Conservation (phyloP, 2,113 vertebrate genomes). For the Ciconia boyciana region DNA sequence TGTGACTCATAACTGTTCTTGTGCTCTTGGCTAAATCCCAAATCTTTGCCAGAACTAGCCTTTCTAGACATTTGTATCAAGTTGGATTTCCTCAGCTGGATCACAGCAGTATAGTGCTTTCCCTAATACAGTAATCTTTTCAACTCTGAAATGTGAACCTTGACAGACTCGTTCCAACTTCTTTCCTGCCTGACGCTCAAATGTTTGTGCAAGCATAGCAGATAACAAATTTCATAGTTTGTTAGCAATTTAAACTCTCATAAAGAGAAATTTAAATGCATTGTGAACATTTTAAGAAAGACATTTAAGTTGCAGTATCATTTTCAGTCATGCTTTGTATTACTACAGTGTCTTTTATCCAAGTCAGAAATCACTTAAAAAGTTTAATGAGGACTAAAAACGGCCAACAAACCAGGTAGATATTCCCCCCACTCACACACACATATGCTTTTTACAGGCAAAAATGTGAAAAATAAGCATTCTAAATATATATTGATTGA, state of each 20-base stretch:
- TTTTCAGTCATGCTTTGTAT: neutral
- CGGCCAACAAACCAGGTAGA: neutral
- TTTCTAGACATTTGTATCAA: constrained; percentile 68
- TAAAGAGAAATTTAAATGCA: neutral
- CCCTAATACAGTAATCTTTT: constrained; percentile 80
- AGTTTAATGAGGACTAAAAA: neutral
- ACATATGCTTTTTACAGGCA: neutral
- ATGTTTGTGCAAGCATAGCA: neutral
- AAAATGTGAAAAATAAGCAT: neutral
- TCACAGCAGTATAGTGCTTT: constrained; percentile 59
- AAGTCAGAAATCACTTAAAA: neutral
- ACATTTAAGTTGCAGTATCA: neutral
- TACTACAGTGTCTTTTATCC: neutral
- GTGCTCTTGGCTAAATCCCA: constrained; percentile 66
- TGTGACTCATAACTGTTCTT: constrained; percentile 74
- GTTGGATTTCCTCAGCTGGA: constrained; percentile 65
- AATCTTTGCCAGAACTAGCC: constrained; percentile 65
- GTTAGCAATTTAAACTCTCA: constrained; percentile 20
- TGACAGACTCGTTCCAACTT: neutral
- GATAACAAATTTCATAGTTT: neutral
- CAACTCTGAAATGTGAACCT: constrained; percentile 33
- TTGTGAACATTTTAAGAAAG: neutral
- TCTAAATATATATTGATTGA: neutral
- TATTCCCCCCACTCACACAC: neutral
- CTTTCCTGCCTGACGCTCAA: neutral